Percentiles rank a stretch among this genome's conserved stretches.
Conservation (phyloP, 2,797 vertebrate species). For the Acanthurus leucopareius region DNA sequence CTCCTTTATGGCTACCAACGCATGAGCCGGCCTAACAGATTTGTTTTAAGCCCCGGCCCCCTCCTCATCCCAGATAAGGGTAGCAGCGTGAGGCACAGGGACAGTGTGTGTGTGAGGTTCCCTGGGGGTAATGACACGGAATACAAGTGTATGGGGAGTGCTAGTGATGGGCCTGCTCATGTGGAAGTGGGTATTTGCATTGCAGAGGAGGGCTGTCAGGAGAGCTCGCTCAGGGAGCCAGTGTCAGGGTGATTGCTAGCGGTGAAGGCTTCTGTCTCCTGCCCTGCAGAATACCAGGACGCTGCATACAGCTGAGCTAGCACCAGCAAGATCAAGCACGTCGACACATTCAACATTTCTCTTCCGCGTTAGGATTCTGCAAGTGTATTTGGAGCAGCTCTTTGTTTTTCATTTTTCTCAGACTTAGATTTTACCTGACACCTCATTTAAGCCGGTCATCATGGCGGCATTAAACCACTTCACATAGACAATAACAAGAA, state of each 20-base stretch:
- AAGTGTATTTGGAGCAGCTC: slow-evolving; percentile 10
- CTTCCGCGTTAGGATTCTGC: slow-evolving; percentile 16
- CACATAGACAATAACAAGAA: slow-evolving; percentile 63
- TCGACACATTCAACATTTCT: slow-evolving; percentile 37
- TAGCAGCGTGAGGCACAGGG: slow-evolving; percentile 60
- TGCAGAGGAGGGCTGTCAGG: slow-evolving; percentile 80
- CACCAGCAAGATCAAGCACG: slow-evolving; percentile 51
- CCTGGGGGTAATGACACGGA: slow-evolving; percentile 78
- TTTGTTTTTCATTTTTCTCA: slow-evolving; percentile 31
- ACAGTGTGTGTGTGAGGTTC: slow-evolving; percentile 60
- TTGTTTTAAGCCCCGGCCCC: slow-evolving; percentile 64
- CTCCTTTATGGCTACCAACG: slow-evolving; percentile 65
- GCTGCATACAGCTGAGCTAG: slow-evolving; percentile 65
- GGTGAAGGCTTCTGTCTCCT: slow-evolving; percentile 71
- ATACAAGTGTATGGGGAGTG: slow-evolving; percentile 71
- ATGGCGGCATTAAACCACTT: slow-evolving; percentile 47
- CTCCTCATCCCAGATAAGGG: slow-evolving; percentile 63
- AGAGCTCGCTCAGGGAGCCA: slow-evolving; percentile 65
- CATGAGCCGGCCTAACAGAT: slow-evolving; percentile 53
- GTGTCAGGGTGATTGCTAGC: slow-evolving; percentile 68
- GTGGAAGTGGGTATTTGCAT: slow-evolving; percentile 82
- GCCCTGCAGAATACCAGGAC: slow-evolving; percentile 57
- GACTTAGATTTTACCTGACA: slow-evolving; percentile 50
- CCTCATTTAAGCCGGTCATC: slow-evolving; percentile 56
- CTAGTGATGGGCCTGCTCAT: slow-evolving; percentile 78